Evolutionary conservation across 37 sponge, comb jelly and placozoan genomes (phyloP).

Genomic region (Cliona cf. orientalis): DNA sequence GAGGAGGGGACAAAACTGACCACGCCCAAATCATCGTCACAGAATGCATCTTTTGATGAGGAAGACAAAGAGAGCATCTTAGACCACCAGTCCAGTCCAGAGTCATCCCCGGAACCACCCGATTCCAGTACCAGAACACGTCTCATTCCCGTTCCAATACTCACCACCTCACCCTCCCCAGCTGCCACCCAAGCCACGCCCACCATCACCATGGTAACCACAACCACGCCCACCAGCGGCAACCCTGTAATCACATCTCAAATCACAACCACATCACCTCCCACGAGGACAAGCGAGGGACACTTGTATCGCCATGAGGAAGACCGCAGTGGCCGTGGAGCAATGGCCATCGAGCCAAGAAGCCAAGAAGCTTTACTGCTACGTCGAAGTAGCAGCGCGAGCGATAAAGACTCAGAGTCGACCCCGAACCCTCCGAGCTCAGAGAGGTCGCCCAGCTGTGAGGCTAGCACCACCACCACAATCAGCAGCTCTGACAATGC

Average conservation of each 20-base stretch:
- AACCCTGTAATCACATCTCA: background rate
- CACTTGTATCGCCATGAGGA: background rate
- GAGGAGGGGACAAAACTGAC: background rate
- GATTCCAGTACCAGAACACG: slow-evolving; percentile 17
- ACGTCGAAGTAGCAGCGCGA: background rate
- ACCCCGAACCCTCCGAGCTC: slow-evolving; percentile 16
- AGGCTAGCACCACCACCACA: slow-evolving; percentile 6
- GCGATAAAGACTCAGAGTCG: slow-evolving; percentile 6
- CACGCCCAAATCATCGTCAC: background rate
- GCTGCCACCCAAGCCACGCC: background rate
- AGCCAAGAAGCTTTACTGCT: background rate
- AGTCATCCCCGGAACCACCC: slow-evolving; percentile 38
- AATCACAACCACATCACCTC: background rate
- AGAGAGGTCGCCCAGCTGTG: slow-evolving; percentile 13
- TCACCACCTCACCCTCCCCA: too few relatives aligned
- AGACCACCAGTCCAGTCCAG: slow-evolving; percentile 37
- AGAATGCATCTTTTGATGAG: slow-evolving; percentile 25
- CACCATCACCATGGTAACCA: background rate
- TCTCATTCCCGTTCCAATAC: background rate
- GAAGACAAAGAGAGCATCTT: slow-evolving; percentile 32
- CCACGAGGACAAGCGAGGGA: background rate
- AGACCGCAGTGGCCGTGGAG: background rate
- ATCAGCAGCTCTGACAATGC: slow-evolving; percentile 31
- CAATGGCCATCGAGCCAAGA: background rate
- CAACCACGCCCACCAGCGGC: background rate